phyloP scores from a whole-genome alignment of 1,140 invertebrate species.

The Leptonema lineaticorne region DNA sequence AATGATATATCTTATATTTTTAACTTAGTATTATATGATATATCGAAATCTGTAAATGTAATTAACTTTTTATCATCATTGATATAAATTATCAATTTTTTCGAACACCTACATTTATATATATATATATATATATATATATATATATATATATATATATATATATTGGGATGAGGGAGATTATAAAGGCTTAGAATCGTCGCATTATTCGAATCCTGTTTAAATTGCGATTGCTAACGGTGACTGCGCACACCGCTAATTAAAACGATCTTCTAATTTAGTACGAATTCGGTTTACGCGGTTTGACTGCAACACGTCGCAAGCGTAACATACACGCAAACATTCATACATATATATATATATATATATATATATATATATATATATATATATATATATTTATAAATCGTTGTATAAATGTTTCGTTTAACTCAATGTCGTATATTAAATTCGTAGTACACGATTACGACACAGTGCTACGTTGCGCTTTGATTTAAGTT shows the following conservation, averaged over 20 bases:
- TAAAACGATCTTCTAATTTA: conserved; percentile 36
- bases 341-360: neutral
- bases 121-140: too few species aligned
- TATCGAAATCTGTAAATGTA: too few species aligned
- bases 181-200: neutral
- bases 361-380: neutral
- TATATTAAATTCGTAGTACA: too few species aligned
- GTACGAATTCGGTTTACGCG: conserved; percentile 29
- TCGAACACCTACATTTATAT: too few species aligned
- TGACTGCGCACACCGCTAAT: conserved; percentile 10
- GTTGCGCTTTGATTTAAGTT: too few species aligned
- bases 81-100: too few species aligned
- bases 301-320: neutral
- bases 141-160: too few species aligned
- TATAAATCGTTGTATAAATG: neutral
- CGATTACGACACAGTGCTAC: too few species aligned
- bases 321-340: neutral
- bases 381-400: neutral
- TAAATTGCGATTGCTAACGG: neutral
- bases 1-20: too few species aligned
- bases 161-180: too few species aligned
- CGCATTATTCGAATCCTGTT: neutral
- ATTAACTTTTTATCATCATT: too few species aligned
- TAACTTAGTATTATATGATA: too few species aligned
- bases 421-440: neutral